Conservation (phyloP, 2,888 invertebrate genomes). For the Xanthia togata region DNA sequence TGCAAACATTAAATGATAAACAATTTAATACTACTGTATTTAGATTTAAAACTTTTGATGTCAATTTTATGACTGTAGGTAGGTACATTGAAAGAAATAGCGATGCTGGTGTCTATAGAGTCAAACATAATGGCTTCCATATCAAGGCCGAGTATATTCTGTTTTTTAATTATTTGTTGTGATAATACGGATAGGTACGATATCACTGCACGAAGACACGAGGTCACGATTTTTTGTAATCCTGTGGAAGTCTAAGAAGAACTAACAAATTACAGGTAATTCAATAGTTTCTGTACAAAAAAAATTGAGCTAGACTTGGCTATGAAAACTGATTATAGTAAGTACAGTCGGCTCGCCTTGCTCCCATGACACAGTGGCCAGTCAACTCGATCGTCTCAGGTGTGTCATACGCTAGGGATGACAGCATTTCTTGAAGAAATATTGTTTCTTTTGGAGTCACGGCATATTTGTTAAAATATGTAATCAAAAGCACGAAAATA, state of each 20-base stretch:
- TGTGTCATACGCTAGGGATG: conserved; percentile 73
- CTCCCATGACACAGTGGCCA: conserved; percentile 83
- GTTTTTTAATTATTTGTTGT: neutral
- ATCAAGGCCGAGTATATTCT: neutral
- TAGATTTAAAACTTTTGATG: conserved; percentile 10
- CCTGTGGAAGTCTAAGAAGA: neutral
- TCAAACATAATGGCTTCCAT: neutral
- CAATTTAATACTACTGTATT: conserved; percentile 4
- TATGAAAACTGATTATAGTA: conserved; percentile 55
- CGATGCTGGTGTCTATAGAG: neutral
- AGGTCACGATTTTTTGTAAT: neutral
- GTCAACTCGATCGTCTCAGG: conserved; percentile 71
- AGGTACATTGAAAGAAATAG: conserved; percentile 18
- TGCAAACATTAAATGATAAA: conserved; percentile 12
- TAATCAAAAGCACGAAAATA: neutral
- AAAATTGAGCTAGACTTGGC: conserved; percentile 14
- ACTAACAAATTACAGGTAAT: neutral
- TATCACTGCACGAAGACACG: no score
- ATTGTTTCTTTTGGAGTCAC: neutral
- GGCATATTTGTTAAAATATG: neutral
- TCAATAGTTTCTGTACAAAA: neutral
- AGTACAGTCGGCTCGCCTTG: conserved; percentile 75
- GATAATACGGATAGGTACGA: neutral
- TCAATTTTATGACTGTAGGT: conserved; percentile 9
- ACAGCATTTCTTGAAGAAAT: conserved; percentile 15